Conservation (phyloP, 2,797 vertebrate genomes). For the Pseudochromis fuscus region DNA sequence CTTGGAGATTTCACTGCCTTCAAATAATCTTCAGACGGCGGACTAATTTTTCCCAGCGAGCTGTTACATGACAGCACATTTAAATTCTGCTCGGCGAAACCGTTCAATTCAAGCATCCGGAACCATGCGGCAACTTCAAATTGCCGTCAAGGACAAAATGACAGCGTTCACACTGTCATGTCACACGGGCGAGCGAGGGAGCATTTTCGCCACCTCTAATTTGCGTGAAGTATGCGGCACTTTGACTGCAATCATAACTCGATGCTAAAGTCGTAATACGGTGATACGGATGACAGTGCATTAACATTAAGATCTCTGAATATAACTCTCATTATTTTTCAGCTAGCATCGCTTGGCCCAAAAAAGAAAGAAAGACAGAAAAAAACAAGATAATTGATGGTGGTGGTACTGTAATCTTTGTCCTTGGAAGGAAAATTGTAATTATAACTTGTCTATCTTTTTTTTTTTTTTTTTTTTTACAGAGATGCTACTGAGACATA, state of each 20-base stretch:
- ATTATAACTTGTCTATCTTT: constrained; percentile 60
- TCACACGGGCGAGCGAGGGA: neutral
- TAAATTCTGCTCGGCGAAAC: neutral
- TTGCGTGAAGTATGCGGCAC: constrained; percentile 14
- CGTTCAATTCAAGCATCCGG: neutral
- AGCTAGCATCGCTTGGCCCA: constrained; percentile 11
- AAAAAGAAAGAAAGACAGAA: no score
- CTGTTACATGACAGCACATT: neutral
- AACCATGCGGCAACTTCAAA: neutral
- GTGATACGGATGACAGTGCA: constrained; percentile 12
- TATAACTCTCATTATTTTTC: constrained; percentile 37
- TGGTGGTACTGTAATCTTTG: constrained; percentile 37
- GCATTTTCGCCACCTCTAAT: constrained; percentile 42
- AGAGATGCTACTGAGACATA: constrained; percentile 65
- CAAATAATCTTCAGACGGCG: neutral
- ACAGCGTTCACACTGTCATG: neutral
- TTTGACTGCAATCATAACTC: constrained; percentile 31
- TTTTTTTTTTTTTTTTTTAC: constrained; percentile 5
- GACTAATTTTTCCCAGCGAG: neutral
- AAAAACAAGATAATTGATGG: constrained; percentile 63
- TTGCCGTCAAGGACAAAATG: constrained; percentile 33
- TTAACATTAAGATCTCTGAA: constrained; percentile 44
- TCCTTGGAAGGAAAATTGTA: constrained; percentile 63
- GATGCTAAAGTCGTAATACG: constrained; percentile 28
- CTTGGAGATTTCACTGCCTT: neutral